Evolutionary conservation across 2,888 invertebrate genomes (phyloP).

Genomic region (Coelinius sp.): DNA sequence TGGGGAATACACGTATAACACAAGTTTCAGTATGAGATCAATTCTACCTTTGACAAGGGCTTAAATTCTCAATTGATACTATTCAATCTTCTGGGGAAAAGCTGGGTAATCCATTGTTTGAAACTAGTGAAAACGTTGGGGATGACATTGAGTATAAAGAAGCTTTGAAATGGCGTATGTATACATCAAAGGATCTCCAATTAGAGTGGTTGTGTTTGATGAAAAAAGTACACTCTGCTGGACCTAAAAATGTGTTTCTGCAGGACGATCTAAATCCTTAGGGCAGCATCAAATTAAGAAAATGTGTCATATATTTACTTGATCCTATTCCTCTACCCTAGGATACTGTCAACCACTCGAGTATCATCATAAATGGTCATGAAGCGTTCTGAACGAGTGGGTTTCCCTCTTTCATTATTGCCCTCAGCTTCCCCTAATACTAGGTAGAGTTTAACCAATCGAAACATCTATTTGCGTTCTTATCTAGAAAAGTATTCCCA

Average conservation of each 20-base stretch:
- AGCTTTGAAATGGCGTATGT: background rate
- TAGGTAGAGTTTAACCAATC: background rate
- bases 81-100: background rate
- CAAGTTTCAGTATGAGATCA: background rate
- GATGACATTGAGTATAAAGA: background rate
- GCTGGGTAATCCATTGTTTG: background rate
- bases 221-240: background rate
- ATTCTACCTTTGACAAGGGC: background rate
- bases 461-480: background rate
- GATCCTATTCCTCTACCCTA: background rate
- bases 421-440: background rate
- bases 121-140: background rate
- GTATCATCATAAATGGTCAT: background rate
- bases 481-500: background rate
- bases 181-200: background rate
- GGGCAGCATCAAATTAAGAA: background rate
- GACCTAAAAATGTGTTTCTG: background rate
- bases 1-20: background rate
- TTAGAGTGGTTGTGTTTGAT: background rate
- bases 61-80: background rate
- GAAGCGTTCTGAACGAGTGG: background rate
- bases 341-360: background rate
- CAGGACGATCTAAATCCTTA: background rate
- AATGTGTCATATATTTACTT: background rate
- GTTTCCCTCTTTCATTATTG: background rate